Conservation (phyloP, 2,113 vertebrate genomes). For the Rhinolophus sinicus region DNA sequence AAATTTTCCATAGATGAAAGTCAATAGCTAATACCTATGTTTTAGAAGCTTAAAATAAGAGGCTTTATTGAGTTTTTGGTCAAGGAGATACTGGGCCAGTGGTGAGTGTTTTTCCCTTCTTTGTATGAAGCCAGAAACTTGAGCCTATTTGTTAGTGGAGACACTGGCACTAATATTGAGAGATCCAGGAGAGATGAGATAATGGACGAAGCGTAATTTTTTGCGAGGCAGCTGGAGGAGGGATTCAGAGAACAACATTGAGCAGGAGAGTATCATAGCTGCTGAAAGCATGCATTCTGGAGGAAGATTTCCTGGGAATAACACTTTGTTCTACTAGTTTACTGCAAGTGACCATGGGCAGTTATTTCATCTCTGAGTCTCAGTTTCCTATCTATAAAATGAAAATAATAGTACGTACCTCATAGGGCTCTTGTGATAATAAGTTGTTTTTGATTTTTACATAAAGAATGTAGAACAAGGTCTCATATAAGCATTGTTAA, state of each 20-base stretch:
- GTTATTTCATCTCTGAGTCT: background rate
- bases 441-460: too few species aligned
- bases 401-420: background rate
- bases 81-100: background rate
- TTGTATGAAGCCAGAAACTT: background rate
- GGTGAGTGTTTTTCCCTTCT: background rate
- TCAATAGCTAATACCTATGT: background rate
- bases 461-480: background rate
- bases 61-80: background rate
- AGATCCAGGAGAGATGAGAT: background rate
- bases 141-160: background rate
- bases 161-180: background rate
- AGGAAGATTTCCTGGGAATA: background rate
- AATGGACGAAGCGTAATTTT: background rate
- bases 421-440: background rate
- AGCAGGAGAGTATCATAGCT: background rate
- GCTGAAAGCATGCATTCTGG: background rate
- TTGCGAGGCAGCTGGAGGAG: background rate
- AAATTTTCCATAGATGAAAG: background rate
- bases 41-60: background rate
- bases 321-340: background rate
- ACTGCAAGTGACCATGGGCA: background rate
- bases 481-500: too few species aligned
- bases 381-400: background rate
- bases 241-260: background rate